Evolutionary conservation across 2,888 invertebrate genomes (phyloP).

Genomic region (Siphlonurus alternatus): DNA sequence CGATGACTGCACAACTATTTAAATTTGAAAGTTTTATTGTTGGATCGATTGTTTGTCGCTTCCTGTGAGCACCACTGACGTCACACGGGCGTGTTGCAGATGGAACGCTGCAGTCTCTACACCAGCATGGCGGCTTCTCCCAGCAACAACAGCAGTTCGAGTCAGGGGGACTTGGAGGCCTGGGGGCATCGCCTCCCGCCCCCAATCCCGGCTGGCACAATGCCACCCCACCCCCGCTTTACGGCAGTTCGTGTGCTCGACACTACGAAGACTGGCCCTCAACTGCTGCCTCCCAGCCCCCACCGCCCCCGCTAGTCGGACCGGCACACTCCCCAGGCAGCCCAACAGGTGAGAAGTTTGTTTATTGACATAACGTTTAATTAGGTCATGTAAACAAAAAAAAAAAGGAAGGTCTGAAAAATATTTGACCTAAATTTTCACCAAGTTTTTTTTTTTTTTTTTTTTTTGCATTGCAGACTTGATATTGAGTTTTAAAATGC

Average conservation of each 20-base stretch:
- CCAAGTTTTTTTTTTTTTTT: no score
- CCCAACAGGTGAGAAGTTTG: background rate
- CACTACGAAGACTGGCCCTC: background rate
- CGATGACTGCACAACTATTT: no score
- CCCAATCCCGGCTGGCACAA: background rate
- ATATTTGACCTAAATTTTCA: no score
- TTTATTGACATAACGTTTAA: background rate
- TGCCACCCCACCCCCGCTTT: background rate
- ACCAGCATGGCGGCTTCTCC: background rate
- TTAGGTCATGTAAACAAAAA: background rate
- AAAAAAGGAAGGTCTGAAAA: background rate
- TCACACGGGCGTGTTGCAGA: no score
- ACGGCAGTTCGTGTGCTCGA: background rate
- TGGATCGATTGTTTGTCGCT: no score
- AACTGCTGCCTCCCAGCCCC: background rate
- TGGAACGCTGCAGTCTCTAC: background rate
- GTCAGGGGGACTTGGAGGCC: background rate
- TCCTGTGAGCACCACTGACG: no score
- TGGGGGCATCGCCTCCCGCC: background rate
- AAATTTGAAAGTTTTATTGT: no score
- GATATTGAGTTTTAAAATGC: no score
- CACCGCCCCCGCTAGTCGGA: background rate
- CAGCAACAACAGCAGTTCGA: background rate
- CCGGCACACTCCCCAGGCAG: background rate
- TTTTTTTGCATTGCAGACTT: no score